Base-by-base conservation (phyloP, 2,888 invertebrate species). In the Chrysodeixis includens region DNA sequence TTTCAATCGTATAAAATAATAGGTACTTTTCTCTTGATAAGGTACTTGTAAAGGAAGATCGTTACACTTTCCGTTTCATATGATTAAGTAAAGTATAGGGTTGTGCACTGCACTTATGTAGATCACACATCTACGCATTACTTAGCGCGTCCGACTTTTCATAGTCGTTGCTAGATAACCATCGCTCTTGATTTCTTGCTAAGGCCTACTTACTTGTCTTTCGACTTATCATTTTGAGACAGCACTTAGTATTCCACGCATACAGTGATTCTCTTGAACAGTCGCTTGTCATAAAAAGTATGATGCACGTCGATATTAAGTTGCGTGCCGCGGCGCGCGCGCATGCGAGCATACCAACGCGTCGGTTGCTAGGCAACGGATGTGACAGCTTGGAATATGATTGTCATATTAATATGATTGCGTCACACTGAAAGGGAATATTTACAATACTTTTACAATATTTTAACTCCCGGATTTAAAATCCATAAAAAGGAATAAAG, bases 241-340 rank as follows among this genome's bases (percentile, higher is more conserved):
- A 18, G 30, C 14, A 53, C 54, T 76, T 70, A 78, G 9, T 78
- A 77, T 77, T 62, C 79, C 54, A 69, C 52, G 60, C 75, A 67
- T 69, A 56, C 56, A 22, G 12, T 67, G 52, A 75, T 62, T 73
- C 64, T 69, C 57, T 77, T 70, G 67, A 70, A 74, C 69, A 73
- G 69, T 73, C 59, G 59, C 69, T 66, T 73, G 74, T 72, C 75
- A 72, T 62, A 76, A 74, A 75, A 78, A 79, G 66, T 74, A 71
- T 76, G 67, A 79, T 76, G 76, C 74, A 62, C 77, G 76, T 63
- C 74, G 78, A 65, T 79, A 68, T 68, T 71, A 62, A 69, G 76
- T 72, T 75, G 78, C 74, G 74, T 71, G 74, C 74, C 73, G 63
- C 26, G 40, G 63, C 76, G 68, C 69, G 32, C 26, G 65, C 56